Evolutionary conservation across 2,797 vertebrate genomes (phyloP).

Genomic region (Chiloscyllium punctatum): DNA sequence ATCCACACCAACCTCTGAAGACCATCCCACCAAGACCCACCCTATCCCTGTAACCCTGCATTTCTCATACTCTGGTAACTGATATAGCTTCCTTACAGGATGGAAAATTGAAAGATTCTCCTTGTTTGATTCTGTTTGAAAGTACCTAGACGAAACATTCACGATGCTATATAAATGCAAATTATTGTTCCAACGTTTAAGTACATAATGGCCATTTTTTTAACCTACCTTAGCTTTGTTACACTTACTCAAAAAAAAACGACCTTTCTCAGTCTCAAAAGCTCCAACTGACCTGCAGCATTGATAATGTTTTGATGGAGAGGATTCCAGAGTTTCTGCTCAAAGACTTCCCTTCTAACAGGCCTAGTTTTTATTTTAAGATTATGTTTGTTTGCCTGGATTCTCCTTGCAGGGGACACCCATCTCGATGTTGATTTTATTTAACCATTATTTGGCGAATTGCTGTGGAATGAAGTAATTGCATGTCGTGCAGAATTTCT

Average conservation of each 20-base stretch:
- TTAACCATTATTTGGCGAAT: neutral
- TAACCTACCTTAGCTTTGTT: neutral
- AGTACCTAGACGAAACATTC: neutral
- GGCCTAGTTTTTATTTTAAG: neutral
- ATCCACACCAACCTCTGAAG: no score
- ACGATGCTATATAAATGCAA: neutral
- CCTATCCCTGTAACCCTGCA: no score
- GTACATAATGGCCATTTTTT: neutral
- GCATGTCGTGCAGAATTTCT: neutral
- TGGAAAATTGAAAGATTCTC: no score
- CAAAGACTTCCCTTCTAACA: neutral
- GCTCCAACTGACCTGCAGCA: neutral
- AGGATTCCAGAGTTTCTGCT: neutral
- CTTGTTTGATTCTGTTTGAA: neutral
- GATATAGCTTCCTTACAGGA: no score
- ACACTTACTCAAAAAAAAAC: no score
- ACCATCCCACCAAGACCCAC: no score
- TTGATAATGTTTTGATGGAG: neutral
- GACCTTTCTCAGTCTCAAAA: neutral
- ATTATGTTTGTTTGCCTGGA: neutral
- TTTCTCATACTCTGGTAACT: no score
- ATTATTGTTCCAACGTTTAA: neutral
- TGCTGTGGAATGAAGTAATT: neutral
- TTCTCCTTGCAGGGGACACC: neutral
- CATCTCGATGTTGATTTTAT: no score